phyloP scores from a whole-genome alignment of 2,797 vertebrate species.

The Pantherophis alleghaniensis region DNA sequence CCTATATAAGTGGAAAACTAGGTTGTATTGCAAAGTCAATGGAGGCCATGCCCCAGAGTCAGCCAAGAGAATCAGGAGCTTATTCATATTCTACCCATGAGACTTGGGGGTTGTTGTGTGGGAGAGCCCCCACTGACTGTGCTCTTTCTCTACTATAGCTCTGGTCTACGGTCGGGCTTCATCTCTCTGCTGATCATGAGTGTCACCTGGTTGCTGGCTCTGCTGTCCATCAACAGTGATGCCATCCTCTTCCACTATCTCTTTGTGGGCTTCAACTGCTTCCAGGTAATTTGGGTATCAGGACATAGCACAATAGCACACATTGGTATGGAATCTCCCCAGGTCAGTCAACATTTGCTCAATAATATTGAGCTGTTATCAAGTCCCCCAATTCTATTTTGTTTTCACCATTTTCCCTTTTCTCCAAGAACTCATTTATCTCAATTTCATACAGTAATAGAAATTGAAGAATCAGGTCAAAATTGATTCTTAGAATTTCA shows the following conservation, averaged over 20 bases:
- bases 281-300: slow-evolving; percentile 76
- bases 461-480: neutral
- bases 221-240: slow-evolving; percentile 92
- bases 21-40: neutral
- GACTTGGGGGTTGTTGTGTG: neutral
- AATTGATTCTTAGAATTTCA: neutral
- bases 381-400: neutral
- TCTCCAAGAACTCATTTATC: neutral
- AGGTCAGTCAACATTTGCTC: neutral
- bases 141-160: slow-evolving; percentile 65
- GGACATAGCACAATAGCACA: neutral
- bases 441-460: neutral
- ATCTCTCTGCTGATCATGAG: slow-evolving; percentile 84
- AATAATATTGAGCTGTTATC: neutral
- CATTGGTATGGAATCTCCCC: neutral
- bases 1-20: neutral
- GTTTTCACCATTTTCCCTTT: neutral
- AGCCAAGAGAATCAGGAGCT: neutral
- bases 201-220: slow-evolving; percentile 84
- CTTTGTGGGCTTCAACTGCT: slow-evolving; percentile 86
- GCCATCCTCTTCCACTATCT: slow-evolving; percentile 92
- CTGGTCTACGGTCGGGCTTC: slow-evolving; percentile 81
- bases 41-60: neutral
- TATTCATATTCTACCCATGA: neutral
- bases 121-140: neutral